Percentiles rank a stretch among this genome's conserved stretches.
Conservation (phyloP, 2,888 invertebrate species). For the Clistopyga incitator region DNA sequence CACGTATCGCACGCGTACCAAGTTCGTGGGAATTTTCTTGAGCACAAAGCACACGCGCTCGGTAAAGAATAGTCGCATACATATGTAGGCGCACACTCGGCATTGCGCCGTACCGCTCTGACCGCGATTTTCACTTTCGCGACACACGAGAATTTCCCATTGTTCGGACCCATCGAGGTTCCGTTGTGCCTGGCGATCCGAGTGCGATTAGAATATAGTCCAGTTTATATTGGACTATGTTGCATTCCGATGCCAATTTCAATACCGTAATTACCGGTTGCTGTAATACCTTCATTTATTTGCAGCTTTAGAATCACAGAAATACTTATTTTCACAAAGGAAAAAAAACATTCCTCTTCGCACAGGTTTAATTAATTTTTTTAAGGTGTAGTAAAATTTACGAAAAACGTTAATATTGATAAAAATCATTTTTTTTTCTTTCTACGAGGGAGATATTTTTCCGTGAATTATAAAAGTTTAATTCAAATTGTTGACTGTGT, state of each 20-base stretch:
- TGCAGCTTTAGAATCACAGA: background rate
- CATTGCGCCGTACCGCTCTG: constrained; percentile 30
- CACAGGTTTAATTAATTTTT: background rate
- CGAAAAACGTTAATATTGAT: too few relatives aligned
- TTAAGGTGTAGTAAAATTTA: background rate
- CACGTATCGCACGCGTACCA: constrained; percentile 69
- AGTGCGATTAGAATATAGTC: constrained; percentile 45
- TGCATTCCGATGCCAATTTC: constrained; percentile 1
- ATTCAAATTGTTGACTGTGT: background rate
- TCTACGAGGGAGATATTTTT: background rate
- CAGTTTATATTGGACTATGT: constrained; percentile 12
- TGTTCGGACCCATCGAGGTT: constrained; percentile 58
- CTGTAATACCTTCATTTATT: background rate
- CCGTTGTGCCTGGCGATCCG: constrained; percentile 52
- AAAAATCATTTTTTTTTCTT: too few relatives aligned
- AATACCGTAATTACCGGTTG: constrained; percentile 8
- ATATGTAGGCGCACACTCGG: constrained; percentile 24
- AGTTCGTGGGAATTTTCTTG: constrained; percentile 68
- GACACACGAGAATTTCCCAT: constrained; percentile 62
- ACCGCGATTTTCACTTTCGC: constrained; percentile 68
- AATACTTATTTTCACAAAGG: background rate
- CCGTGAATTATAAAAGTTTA: background rate
- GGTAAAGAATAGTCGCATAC: constrained; percentile 50
- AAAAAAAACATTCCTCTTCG: background rate
- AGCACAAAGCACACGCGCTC: constrained; percentile 42